Percentiles rank a stretch among this genome's conserved stretches.
Conservation (phyloP, 2,797 vertebrate genomes). For the Sebastes itinus region DNA sequence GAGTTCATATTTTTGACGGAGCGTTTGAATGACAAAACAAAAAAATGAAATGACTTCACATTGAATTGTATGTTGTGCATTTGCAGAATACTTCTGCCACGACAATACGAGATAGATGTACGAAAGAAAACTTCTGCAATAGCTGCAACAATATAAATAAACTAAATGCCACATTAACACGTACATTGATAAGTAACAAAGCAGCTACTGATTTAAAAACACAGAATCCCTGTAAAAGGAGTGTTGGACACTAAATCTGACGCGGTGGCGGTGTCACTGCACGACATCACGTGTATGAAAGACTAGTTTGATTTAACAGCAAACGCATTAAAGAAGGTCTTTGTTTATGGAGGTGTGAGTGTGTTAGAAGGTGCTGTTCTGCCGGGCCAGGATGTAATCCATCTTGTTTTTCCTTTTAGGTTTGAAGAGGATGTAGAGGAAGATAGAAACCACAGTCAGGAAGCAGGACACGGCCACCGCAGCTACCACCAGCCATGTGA, state of each 20-base stretch:
- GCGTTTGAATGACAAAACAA: background rate
- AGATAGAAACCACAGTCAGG: slow-evolving; percentile 64
- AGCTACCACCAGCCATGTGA: slow-evolving; percentile 69
- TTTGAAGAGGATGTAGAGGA: slow-evolving; percentile 72
- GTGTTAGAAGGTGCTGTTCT: slow-evolving; percentile 69
- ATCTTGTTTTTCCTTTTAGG: slow-evolving; percentile 60
- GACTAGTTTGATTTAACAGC: background rate
- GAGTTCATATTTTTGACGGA: background rate
- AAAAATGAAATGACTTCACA: fast-evolving
- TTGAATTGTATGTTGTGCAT: background rate
- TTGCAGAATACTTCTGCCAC: background rate
- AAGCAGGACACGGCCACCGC: slow-evolving; percentile 49
- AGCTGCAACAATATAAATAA: background rate
- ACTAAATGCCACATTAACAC: background rate
- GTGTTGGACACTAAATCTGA: background rate
- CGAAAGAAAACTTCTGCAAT: background rate
- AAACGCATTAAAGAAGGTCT: background rate
- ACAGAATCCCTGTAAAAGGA: background rate
- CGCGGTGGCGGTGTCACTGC: background rate
- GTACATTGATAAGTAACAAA: background rate
- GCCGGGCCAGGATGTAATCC: slow-evolving; percentile 77
- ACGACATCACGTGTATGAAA: background rate
- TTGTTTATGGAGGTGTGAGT: background rate
- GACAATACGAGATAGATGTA: background rate
- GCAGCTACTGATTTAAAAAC: background rate